These are phyloP conservation scores for Esperia sulphurella DNA, from an alignment of 2,888 invertebrate genomes.

Conservation along the genomic window DNA sequence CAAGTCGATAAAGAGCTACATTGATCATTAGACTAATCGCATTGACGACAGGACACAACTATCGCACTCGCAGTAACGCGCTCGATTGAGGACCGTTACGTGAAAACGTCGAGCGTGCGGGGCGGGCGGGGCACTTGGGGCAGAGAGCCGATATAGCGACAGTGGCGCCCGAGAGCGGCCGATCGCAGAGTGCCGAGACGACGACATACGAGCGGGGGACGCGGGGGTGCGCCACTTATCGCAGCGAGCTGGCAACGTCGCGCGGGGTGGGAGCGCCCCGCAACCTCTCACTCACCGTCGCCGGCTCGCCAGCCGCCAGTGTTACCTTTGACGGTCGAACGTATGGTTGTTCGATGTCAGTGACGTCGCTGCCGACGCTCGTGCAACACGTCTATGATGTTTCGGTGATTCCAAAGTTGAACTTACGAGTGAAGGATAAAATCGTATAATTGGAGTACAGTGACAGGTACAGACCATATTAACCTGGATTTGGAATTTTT, in stretches of 20 bases:
- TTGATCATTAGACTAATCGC: constrained; percentile 47
- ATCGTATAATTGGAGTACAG: constrained; percentile 83
- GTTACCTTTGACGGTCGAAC: constrained; percentile 80
- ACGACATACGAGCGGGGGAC: constrained; percentile 67
- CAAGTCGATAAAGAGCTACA: constrained; percentile 33
- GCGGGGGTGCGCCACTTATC: constrained; percentile 79
- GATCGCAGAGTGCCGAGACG: constrained; percentile 69
- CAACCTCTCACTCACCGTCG: constrained; percentile 81
- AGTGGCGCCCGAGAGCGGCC: constrained; percentile 71
- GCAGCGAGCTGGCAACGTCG: constrained; percentile 77
- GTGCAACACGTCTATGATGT: constrained; percentile 77
- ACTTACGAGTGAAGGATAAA: constrained; percentile 72
- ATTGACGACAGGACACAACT: constrained; percentile 56
- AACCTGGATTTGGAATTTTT: constrained; percentile 68
- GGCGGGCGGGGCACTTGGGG: constrained; percentile 47
- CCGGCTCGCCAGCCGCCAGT: constrained; percentile 77
- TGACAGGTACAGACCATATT: constrained; percentile 76
- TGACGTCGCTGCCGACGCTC: constrained; percentile 76
- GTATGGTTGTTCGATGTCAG: constrained; percentile 73
- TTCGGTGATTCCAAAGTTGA: constrained; percentile 74
- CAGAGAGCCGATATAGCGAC: constrained; percentile 59
- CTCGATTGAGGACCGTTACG: constrained; percentile 79
- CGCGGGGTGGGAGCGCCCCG: constrained; percentile 75
- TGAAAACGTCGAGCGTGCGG: constrained; percentile 72
- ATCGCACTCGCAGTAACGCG: constrained; percentile 71